phyloP scores from a whole-genome alignment of 2,888 invertebrate genomes.

The Drosophila phalerata region DNA sequence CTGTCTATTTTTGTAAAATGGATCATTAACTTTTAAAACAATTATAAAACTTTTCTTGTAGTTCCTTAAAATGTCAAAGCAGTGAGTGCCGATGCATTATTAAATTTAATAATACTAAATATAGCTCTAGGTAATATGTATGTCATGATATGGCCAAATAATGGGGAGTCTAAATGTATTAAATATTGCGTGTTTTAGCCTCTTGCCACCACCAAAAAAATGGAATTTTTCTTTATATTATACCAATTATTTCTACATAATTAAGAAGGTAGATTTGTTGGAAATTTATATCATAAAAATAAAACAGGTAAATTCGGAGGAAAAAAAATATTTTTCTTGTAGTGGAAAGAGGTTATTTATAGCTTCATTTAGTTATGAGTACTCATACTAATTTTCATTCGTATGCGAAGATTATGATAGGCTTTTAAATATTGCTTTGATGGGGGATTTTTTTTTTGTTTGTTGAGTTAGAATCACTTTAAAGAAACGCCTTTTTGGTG shows the following conservation, averaged over 20 bases:
- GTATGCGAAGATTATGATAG: conserved; percentile 62
- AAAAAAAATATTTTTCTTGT: background rate
- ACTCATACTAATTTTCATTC: conserved; percentile 24
- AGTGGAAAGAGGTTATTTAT: conserved; percentile 12
- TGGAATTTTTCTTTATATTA: background rate
- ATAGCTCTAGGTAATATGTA: conserved; percentile 67
- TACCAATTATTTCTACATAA: background rate
- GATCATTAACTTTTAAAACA: conserved; percentile 40
- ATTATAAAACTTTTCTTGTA: background rate
- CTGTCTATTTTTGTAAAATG: conserved; percentile 44
- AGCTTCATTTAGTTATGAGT: conserved; percentile 16
- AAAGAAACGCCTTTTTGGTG: conserved; percentile 72
- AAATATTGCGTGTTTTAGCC: conserved; percentile 41
- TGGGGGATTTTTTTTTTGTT: conserved; percentile 4
- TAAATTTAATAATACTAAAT: conserved; percentile 63
- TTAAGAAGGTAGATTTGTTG: background rate
- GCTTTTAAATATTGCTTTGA: conserved; percentile 66
- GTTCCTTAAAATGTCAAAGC: conserved; percentile 36
- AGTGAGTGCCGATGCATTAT: conserved; percentile 57
- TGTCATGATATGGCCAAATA: conserved; percentile 74
- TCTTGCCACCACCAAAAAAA: background rate
- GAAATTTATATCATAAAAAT: background rate
- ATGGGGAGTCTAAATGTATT: conserved; percentile 37
- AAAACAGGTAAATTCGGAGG: background rate
- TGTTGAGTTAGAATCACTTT: background rate